phyloP scores from a whole-genome alignment of 2,888 invertebrate genomes.

The Dryadula phaetusa region DNA sequence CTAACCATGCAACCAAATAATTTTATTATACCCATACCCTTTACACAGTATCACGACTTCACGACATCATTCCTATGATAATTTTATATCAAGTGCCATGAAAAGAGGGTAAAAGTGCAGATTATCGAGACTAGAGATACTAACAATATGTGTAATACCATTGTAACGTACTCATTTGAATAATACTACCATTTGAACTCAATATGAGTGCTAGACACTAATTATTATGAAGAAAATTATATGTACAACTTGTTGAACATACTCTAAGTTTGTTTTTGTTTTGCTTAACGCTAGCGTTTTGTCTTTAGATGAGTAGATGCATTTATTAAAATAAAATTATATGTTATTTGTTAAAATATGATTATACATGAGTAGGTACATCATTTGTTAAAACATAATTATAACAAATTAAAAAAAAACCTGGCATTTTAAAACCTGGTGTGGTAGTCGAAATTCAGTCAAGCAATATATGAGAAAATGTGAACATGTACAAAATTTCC shows the following conservation, averaged over 20 bases:
- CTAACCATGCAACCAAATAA: not conserved
- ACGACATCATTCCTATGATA: conserved; percentile 69
- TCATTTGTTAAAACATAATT: too few relatives aligned
- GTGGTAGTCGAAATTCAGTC: not conserved
- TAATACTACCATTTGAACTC: conserved; percentile 66
- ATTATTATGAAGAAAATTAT: conserved; percentile 42
- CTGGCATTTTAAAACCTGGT: too few relatives aligned
- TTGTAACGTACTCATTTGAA: conserved; percentile 68
- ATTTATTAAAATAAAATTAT: not conserved
- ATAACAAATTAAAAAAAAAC: too few relatives aligned
- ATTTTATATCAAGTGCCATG: conserved; percentile 68
- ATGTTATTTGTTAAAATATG: too few relatives aligned
- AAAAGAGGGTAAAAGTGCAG: conserved; percentile 76
- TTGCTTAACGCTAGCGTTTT: not conserved
- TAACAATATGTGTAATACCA: conserved; percentile 58
- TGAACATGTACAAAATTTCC: not conserved
- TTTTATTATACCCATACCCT: conserved; percentile 8
- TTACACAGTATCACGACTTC: conserved; percentile 39
- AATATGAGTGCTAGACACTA: conserved; percentile 47
- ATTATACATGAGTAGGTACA: too few relatives aligned
- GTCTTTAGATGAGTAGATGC: not conserved
- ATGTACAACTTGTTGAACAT: conserved; percentile 49
- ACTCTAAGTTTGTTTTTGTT: conserved; percentile 29
- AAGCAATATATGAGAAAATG: not conserved
- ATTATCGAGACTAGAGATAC: conserved; percentile 60